phyloP scores from a whole-genome alignment of 2,113 vertebrate genomes.

The Larimichthys polyactis region DNA sequence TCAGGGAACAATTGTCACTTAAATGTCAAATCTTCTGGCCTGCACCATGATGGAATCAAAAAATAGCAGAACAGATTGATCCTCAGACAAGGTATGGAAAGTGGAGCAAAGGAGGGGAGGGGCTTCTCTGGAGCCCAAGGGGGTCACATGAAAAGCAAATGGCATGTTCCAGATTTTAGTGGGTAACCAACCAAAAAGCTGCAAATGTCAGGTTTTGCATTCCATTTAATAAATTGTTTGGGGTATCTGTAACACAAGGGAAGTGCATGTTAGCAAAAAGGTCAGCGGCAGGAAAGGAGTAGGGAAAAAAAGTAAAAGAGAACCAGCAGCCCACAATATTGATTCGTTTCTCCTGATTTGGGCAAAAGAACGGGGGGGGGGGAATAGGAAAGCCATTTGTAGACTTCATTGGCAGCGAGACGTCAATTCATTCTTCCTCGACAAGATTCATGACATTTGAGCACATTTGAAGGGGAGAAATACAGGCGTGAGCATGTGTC shows the following conservation, averaged over 20 bases:
- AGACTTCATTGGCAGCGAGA: conserved; percentile 67
- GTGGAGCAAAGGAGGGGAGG: background rate
- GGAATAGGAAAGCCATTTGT: conserved; percentile 70
- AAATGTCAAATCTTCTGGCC: conserved; percentile 80
- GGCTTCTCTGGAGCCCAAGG: conserved; percentile 8
- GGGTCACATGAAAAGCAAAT: conserved; percentile 66
- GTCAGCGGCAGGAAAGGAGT: conserved; percentile 63
- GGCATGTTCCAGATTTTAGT: conserved; percentile 60
- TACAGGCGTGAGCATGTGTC: conserved; percentile 52
- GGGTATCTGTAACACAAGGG: conserved; percentile 54
- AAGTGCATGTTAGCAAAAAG: conserved; percentile 72
- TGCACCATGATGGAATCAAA: conserved; percentile 60
- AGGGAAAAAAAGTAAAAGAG: conserved; percentile 53
- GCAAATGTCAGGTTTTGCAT: conserved; percentile 80
- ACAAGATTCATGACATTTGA: conserved; percentile 80
- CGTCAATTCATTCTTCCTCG: conserved; percentile 70
- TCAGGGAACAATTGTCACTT: conserved; percentile 80
- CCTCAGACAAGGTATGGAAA: conserved; percentile 47
- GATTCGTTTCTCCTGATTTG: conserved; percentile 77
- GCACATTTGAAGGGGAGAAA: conserved; percentile 33
- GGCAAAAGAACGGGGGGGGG: conserved; percentile 9
- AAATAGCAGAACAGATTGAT: conserved; percentile 69
- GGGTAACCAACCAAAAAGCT: conserved; percentile 54
- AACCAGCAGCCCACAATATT: conserved; percentile 65
- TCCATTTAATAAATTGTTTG: conserved; percentile 66